These are phyloP conservation scores for Novumbra hubbsi DNA, from an alignment of 2,797 vertebrate genomes.

Conservation along the genomic window DNA sequence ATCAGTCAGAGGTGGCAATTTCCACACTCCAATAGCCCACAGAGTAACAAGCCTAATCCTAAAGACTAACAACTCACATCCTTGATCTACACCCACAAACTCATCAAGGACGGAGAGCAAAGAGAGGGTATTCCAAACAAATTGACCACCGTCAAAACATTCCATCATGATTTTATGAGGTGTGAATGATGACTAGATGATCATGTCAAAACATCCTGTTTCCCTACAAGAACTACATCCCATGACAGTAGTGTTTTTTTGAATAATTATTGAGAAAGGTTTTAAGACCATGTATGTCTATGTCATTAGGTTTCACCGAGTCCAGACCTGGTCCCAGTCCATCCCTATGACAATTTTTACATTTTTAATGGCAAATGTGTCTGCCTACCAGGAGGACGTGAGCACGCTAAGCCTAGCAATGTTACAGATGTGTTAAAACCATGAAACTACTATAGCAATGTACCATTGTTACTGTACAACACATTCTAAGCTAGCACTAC, in stretches of 20 bases:
- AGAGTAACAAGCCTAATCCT: constrained; percentile 36
- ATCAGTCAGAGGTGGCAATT: constrained; percentile 69
- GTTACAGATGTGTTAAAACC: no score
- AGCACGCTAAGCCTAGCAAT: no score
- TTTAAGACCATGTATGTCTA: neutral
- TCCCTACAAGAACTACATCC: neutral
- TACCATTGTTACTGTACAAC: no score
- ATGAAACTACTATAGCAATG: no score
- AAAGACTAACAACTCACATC: constrained; percentile 32
- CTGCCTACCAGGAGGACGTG: no score
- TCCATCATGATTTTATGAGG: constrained; percentile 54
- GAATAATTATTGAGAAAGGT: neutral
- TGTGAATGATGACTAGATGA: no score
- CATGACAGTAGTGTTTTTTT: neutral
- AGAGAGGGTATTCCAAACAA: constrained; percentile 37
- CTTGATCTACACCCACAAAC: constrained; percentile 34
- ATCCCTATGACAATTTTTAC: no score
- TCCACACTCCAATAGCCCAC: constrained; percentile 55
- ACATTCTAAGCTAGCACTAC: no score
- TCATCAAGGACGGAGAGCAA: constrained; percentile 40
- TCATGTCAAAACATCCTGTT: neutral
- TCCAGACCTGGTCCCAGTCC: no score
- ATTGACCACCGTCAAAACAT: constrained; percentile 59
- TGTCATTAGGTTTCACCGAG: neutral
- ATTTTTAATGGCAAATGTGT: no score